Evolutionary conservation across 2,888 invertebrate species (phyloP).

Genomic region (Hyppa rectilinea): DNA sequence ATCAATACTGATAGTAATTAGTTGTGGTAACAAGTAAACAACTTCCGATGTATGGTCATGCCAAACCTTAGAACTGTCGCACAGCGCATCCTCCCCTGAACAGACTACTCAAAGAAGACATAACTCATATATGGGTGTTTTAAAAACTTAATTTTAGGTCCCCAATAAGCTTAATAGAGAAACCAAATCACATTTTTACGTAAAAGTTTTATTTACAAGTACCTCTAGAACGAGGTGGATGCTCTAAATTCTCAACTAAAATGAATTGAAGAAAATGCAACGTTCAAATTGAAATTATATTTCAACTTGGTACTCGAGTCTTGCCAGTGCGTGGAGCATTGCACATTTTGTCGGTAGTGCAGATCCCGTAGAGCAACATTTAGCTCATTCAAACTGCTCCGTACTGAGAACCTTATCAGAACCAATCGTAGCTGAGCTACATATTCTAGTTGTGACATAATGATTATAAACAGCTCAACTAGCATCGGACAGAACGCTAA

Average conservation of each 20-base stretch:
- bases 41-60: neutral
- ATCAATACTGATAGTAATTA: slow-evolving; percentile 3
- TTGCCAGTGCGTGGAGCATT: slow-evolving; percentile 18
- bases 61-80: neutral
- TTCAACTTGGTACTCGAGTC: slow-evolving; percentile 39
- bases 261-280: neutral
- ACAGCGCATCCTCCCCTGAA: neutral
- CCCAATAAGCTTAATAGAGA: slow-evolving; percentile 5
- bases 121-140: slow-evolving; percentile 27
- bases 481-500: neutral
- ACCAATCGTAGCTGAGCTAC: slow-evolving; percentile 24
- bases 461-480: neutral
- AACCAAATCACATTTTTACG: slow-evolving; percentile 9
- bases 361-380: neutral
- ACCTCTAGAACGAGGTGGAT: slow-evolving; percentile 49
- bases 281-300: slow-evolving; percentile 44
- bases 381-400: neutral
- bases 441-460: slow-evolving; percentile 10
- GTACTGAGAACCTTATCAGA: neutral
- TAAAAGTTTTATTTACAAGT: slow-evolving; percentile 7
- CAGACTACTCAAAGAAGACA: neutral
- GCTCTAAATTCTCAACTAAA: slow-evolving; percentile 21
- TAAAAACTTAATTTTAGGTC: slow-evolving; percentile 35
- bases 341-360: neutral
- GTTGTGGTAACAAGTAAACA: too few species aligned